Base-by-base conservation (phyloP, 1,140 invertebrate species). In the Penaeus japonicus region DNA sequence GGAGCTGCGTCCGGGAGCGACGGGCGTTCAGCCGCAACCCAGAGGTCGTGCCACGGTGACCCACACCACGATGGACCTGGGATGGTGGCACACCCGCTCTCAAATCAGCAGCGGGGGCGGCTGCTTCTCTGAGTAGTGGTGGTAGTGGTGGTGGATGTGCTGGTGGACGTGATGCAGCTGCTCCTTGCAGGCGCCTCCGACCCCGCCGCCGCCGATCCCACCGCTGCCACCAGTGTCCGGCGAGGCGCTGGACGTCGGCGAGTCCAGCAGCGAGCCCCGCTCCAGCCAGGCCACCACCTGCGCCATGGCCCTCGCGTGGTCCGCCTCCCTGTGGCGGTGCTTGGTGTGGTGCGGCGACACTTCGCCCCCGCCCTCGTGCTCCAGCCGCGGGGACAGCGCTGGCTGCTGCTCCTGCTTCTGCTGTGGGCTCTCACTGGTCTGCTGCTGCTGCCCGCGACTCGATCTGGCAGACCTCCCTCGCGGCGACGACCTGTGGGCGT, bases 131-230 rank as follows among this genome's bases (percentile, higher is more conserved):
- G 92, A 91, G 92, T 95, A 96, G 92, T 96, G 96, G 93, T 97
- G 95, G 92, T 96, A 96, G 91, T 97, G 96, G 92, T 96, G 96
- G 92, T 97, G 96, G 90, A 96, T 95, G 91, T 97, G 96, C 92
- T 96, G 95, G 91, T 97, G 96, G 85, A 96, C 95, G 92, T 96
- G 96, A 91, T 94, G 94, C 89, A 94, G 94, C 90, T 94, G 93
- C 87, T 94, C 94, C 83, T 93, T 91, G 87, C 94, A 93, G 22
- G 93, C 91, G 10, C 80, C 83, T 59, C 84, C 80, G 70, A n/a
- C 35, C 39, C 83, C 59, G 27, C 84, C 84, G 55, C 73, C 59
- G 59, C 54, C 57, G 87, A 30, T 18, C 75, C 79, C 39, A 47
- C 89, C 20, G 73, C 90, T 35, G 84, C 53, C 59, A 35, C 91